A percentile compares a stretch with the other conserved stretches of the same genome.
phyloP scores from a whole-genome alignment of 2,888 invertebrate species.

The Drosophila formosana region DNA sequence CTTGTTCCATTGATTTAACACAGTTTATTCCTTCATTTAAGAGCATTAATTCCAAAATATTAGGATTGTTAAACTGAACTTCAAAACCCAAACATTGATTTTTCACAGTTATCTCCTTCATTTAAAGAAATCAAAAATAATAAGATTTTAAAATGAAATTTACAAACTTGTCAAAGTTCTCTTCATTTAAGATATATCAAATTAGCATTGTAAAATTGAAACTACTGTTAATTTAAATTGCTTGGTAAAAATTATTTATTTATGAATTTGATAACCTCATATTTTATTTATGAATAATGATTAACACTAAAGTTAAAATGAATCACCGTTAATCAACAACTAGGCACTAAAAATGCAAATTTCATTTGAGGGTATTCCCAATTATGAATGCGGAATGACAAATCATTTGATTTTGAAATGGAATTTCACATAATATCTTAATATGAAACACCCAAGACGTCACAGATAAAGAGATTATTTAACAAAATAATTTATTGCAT shows the following conservation, averaged over 20 bases:
- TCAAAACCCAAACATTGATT: no score
- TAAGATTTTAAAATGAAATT: no score
- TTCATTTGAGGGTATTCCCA: not conserved
- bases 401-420: not conserved
- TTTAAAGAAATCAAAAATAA: no score
- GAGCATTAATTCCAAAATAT: not conserved
- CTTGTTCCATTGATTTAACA: no score
- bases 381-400: not conserved
- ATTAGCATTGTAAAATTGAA: no score
- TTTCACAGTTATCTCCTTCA: no score
- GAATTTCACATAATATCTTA: not conserved
- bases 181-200: no score
- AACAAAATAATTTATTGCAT: not conserved
- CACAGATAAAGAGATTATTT: not conserved
- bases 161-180: no score
- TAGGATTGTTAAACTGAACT: not conserved
- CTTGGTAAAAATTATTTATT: not conserved
- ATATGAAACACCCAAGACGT: not conserved
- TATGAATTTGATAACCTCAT: not conserved
- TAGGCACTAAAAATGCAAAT: not conserved
- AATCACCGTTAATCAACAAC: not conserved
- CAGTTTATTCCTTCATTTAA: no score
- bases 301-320: not conserved
- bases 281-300: not conserved
- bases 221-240: not conserved